Base-by-base conservation (phyloP, 2,888 invertebrate species). In the Spodoptera picta region DNA sequence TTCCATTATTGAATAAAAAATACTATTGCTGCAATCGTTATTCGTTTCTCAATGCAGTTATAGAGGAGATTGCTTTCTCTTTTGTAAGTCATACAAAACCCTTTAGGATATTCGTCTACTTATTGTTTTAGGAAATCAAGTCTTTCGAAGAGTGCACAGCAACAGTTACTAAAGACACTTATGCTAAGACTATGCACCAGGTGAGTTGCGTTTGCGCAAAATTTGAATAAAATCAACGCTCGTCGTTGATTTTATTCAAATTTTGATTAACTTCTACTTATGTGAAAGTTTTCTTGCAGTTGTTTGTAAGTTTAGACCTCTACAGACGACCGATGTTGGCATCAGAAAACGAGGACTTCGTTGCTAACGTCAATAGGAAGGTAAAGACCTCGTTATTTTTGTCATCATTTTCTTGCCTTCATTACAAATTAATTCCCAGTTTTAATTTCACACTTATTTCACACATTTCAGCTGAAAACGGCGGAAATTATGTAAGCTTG, bases 311-410 rank as follows among this genome's bases (percentile, higher is more conserved):
- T 74, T 78, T 95, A 77, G 89, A 94, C 70, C 76, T 95, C 19
- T 92, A 95, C 81, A 87, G 91, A 80, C 89, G 95, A 59, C 90
- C 95, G 51, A 84, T 93, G 76, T 73, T 95, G 42, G 95, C 95
- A 0, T 83, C 92, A 0, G 95, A 95, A 71, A 95, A 95, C 78
- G 95, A 95, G 85, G 95, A 95, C 76, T 95, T 95, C 68, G 85
- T 95, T 41, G 95, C 95, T 5, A 95, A 95, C 80, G 92, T 95
- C 14, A 95, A 95, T 72, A 89, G 95, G 82, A 95, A 95, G 92
- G 95, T 95, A 53, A n/a, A 27, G 23, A 27, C 4, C 49, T 6
- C 36, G 36, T 9, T 6, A 2, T 36, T 9, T 6, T 6, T 2
- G 36, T 7, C 36, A 9, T 5, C 7, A 36, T 36, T 1, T 36